These are phyloP conservation scores for Melanotaenia parkinsoni DNA, from an alignment of 2,797 vertebrate species.

Conservation along the genomic window DNA sequence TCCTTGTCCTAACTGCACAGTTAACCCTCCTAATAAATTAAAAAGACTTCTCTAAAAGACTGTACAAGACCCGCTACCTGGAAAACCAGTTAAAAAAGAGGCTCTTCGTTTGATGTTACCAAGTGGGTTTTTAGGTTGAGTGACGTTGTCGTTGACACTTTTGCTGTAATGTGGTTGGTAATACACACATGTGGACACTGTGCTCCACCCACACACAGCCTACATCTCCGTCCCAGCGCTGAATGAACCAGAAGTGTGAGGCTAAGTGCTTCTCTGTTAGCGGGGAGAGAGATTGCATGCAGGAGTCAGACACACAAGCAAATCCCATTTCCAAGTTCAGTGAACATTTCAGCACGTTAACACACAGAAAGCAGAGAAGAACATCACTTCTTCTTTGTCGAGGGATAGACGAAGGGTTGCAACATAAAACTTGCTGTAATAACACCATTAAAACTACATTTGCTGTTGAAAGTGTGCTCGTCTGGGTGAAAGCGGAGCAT, in stretches of 20 bases:
- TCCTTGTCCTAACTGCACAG: not conserved
- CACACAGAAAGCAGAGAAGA: slow-evolving; percentile 12
- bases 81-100: not conserved
- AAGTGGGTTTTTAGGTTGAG: slow-evolving; percentile 11
- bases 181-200: slow-evolving; percentile 6
- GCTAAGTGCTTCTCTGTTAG: slow-evolving; percentile 47
- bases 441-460: not conserved
- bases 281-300: not conserved
- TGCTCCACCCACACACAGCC: slow-evolving; percentile 3
- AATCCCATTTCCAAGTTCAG: slow-evolving; percentile 42
- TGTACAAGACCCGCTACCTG: slow-evolving; percentile 11
- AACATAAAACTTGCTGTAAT: slow-evolving; percentile 3
- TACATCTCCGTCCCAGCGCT: slow-evolving; percentile 3
- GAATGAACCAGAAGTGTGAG: slow-evolving; percentile 13
- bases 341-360: slow-evolving; percentile 20
- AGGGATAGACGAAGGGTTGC: not conserved
- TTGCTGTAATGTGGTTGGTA: slow-evolving; percentile 6
- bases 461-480: not conserved
- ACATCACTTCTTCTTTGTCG: slow-evolving; percentile 18
- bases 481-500: no score
- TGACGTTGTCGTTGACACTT: not conserved
- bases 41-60: slow-evolving; percentile 15
- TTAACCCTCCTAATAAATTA: no score
- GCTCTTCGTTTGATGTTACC: not conserved
- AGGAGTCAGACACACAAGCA: slow-evolving; percentile 8